These are phyloP conservation scores for Venturia canescens DNA, from an alignment of 1,140 invertebrate species.

Conservation along the genomic window DNA sequence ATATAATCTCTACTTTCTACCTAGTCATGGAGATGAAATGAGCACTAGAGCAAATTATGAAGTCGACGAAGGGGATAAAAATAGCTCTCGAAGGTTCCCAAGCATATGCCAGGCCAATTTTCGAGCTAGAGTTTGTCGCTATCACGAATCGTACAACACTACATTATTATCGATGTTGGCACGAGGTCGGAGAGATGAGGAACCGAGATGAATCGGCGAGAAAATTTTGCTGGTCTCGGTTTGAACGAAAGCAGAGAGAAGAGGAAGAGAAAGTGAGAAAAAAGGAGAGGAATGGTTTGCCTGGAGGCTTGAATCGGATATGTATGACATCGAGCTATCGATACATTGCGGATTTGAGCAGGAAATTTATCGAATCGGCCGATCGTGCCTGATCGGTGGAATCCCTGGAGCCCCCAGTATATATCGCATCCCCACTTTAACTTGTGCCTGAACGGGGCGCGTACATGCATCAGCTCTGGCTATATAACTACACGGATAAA, in stretches of 20 bases:
- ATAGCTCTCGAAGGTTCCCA: neutral
- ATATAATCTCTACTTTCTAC: too few relatives aligned
- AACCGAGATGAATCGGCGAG: slow-evolving; percentile 12
- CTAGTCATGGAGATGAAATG: neutral
- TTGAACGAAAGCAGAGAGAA: slow-evolving; percentile 32
- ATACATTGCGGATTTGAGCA: slow-evolving; percentile 55
- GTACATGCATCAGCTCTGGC: neutral
- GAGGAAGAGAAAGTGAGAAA: slow-evolving; percentile 31
- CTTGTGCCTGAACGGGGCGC: neutral
- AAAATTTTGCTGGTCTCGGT: slow-evolving; percentile 39
- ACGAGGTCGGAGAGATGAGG: neutral
- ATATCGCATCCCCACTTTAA: slow-evolving; percentile 22
- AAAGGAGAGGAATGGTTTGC: slow-evolving; percentile 34
- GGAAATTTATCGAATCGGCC: slow-evolving; percentile 54
- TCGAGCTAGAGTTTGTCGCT: slow-evolving; percentile 15
- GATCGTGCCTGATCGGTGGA: slow-evolving; percentile 53
- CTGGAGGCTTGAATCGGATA: slow-evolving; percentile 51
- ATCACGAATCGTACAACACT: slow-evolving; percentile 18
- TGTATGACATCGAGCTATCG: slow-evolving; percentile 56
- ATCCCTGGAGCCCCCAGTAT: slow-evolving; percentile 46
- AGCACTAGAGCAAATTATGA: neutral
- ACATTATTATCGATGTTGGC: neutral
- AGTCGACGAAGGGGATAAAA: neutral
- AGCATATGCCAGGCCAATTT: slow-evolving; percentile 18
- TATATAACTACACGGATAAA: slow-evolving; percentile 13